phyloP scores from a whole-genome alignment of 2,113 vertebrate species.

The Rallus limicola region DNA sequence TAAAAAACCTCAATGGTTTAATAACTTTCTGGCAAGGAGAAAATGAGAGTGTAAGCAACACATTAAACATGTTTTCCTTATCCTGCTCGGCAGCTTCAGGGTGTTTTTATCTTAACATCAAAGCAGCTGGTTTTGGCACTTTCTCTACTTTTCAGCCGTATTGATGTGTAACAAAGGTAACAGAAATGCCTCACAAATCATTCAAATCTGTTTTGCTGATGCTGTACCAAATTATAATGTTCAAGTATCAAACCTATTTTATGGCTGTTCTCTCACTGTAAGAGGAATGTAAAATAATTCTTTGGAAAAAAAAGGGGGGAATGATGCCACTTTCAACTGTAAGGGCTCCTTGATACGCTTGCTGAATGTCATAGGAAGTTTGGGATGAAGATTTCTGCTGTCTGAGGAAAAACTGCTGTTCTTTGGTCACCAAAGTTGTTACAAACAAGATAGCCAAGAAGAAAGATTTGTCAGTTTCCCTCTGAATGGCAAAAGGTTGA shows the following conservation, averaged over 20 bases:
- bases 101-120: constrained; percentile 13
- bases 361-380: neutral
- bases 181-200: neutral
- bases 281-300: neutral
- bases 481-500: constrained; percentile 44
- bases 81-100: neutral
- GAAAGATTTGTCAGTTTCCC: constrained; percentile 32
- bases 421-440: constrained; percentile 24
- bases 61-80: neutral
- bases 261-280: neutral
- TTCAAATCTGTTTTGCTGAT: neutral
- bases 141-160: neutral
- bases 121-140: neutral
- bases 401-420: neutral
- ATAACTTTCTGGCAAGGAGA: neutral
- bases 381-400: neutral
- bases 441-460: constrained; percentile 26
- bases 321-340: neutral
- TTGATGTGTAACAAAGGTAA: neutral
- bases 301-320: neutral
- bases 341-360: neutral
- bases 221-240: neutral
- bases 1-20: neutral
- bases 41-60: neutral
- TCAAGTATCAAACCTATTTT: neutral